A percentile compares a stretch with the other conserved stretches of the same genome.
These are phyloP conservation scores for Trissolcus brochymenae DNA, from an alignment of 2,888 invertebrate genomes.

Conservation along the genomic window DNA sequence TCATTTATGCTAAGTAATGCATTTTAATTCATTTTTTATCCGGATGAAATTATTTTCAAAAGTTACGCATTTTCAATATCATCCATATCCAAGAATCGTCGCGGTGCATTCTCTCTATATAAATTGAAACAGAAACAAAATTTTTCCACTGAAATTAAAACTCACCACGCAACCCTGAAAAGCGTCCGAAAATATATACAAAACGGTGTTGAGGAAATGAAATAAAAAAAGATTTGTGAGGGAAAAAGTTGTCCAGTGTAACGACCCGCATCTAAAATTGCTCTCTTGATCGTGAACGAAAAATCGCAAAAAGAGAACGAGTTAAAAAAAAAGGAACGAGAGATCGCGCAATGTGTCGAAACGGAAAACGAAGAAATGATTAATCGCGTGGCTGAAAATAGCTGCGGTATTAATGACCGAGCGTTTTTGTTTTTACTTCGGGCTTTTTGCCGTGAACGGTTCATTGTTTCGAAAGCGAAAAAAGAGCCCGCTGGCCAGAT, in stretches of 20 bases:
- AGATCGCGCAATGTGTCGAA: constrained; percentile 5
- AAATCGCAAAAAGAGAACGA: constrained; percentile 18
- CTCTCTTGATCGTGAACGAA: constrained; percentile 14
- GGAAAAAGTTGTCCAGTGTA: constrained; percentile 14
- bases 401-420: constrained; percentile 18
- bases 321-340: not conserved
- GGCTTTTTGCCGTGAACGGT: not conserved
- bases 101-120: too few relatives aligned
- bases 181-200: constrained; percentile 9
- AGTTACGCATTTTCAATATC: not conserved
- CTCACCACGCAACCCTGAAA: constrained; percentile 1
- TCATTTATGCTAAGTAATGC: constrained; percentile 16
- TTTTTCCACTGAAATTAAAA: constrained; percentile 9
- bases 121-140: constrained; percentile 1
- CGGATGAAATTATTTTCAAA: constrained; percentile 17
- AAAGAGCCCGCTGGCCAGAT: constrained; percentile 40
- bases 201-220: not conserved
- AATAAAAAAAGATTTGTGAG: not conserved
- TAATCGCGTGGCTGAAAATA: constrained; percentile 31
- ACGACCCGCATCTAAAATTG: constrained; percentile 34
- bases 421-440: constrained; percentile 19
- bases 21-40: constrained; percentile 20
- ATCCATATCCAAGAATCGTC: not conserved
- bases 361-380: constrained; percentile 22
- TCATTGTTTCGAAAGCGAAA: constrained; percentile 28